Percentiles rank a stretch among this genome's conserved stretches.
Evolutionary conservation across 2,113 vertebrate species (phyloP).

Genomic region (Phyllostomus hastatus): DNA sequence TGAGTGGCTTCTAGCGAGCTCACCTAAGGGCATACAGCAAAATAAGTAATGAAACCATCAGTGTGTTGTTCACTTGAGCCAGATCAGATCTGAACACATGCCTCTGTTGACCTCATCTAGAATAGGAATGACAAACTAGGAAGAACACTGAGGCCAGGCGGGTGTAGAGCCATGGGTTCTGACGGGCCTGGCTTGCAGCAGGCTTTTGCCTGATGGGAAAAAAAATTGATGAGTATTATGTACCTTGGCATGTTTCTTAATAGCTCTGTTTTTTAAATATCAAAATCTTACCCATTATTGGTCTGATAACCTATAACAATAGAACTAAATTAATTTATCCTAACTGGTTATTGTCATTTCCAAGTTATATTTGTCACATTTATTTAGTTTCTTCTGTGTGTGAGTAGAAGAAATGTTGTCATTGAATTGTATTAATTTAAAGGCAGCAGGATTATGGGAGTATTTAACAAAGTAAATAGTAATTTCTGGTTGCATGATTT

Average conservation of each 20-base stretch:
- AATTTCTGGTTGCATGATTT: constrained; percentile 13
- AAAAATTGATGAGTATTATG: neutral
- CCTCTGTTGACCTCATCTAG: neutral
- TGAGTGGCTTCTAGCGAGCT: constrained; percentile 37
- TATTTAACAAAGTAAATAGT: neutral
- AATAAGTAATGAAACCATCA: neutral
- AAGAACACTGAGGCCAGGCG: neutral
- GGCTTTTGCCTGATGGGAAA: neutral
- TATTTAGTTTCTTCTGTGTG: constrained; percentile 47
- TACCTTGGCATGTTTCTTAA: neutral
- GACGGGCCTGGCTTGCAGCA: neutral
- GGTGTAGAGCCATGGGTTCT: neutral
- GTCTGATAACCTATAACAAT: neutral
- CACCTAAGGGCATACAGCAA: neutral
- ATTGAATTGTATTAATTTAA: constrained; percentile 33
- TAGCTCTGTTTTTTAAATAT: constrained; percentile 5
- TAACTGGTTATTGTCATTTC: constrained; percentile 29
- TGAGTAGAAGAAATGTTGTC: constrained; percentile 1
- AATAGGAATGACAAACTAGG: neutral
- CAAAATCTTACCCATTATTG: neutral
- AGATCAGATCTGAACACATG: neutral
- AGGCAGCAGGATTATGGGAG: neutral
- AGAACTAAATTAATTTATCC: neutral
- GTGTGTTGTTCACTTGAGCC: neutral
- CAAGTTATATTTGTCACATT: constrained; percentile 47